These are phyloP conservation scores for Galleria mellonella DNA, from an alignment of 1,140 invertebrate species.

Conservation along the genomic window DNA sequence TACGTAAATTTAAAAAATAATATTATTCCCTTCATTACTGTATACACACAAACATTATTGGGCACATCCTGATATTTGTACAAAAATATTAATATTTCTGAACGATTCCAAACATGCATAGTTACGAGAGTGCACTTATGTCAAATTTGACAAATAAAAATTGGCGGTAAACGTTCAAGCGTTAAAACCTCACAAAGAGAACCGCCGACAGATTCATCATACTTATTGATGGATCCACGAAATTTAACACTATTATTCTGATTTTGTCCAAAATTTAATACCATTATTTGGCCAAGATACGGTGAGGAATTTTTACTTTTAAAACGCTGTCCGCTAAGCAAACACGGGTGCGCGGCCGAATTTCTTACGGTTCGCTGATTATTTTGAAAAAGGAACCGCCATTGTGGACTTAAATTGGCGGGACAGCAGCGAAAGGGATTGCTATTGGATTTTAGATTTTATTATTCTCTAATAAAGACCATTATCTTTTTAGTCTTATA, in stretches of 20 bases:
- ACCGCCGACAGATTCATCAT: conserved; percentile 63
- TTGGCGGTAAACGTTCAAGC: too few species aligned
- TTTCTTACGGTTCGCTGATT: conserved; percentile 59
- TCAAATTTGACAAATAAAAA: too few species aligned
- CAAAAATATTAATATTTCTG: too few species aligned
- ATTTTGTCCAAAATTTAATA: conserved; percentile 52
- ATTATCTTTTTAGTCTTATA: not conserved
- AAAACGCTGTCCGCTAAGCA: conserved; percentile 51
- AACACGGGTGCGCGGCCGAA: conserved; percentile 51
- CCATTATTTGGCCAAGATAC: conserved; percentile 49
- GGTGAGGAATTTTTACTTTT: conserved; percentile 24
- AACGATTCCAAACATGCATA: too few species aligned
- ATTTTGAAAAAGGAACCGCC: conserved; percentile 42
- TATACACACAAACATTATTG: too few species aligned
- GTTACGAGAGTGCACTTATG: too few species aligned
- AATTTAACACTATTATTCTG: conserved; percentile 69
- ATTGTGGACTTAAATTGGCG: conserved; percentile 19
- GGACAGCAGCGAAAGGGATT: conserved; percentile 4
- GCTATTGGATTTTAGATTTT: conserved; percentile 19
- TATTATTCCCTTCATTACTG: too few species aligned
- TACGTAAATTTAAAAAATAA: too few species aligned
- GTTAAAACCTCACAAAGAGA: conserved; percentile 35
- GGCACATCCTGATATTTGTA: too few species aligned
- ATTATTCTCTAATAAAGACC: conserved; percentile 8
- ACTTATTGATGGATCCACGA: conserved; percentile 48